Percentiles rank a stretch among this genome's conserved stretches.
phyloP scores from a whole-genome alignment of 2,888 invertebrate species.

The Lithophane semibrunnea region DNA sequence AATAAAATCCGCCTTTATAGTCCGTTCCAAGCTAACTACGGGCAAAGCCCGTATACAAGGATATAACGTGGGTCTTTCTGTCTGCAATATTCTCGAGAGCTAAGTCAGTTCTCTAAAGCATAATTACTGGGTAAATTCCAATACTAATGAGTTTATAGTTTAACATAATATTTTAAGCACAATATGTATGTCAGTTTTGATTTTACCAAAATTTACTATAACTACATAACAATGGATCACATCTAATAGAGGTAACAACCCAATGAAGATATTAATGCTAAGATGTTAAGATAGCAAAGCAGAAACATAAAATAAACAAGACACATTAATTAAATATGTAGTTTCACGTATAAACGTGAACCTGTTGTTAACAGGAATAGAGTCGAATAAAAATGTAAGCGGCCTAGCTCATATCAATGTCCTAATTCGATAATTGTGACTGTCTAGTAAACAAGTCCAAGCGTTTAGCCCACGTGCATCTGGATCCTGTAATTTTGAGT shows the following conservation, averaged over 20 bases:
- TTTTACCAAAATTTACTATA: neutral
- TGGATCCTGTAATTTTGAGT: slow-evolving; percentile 27
- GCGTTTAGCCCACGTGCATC: slow-evolving; percentile 2
- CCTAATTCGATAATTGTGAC: slow-evolving; percentile 12
- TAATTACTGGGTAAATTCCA: slow-evolving; percentile 12
- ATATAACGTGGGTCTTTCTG: neutral
- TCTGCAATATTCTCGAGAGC: slow-evolving; percentile 6
- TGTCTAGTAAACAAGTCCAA: slow-evolving; percentile 14
- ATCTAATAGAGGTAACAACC: neutral
- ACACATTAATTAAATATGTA: too few species aligned
- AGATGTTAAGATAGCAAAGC: neutral
- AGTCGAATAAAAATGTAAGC: neutral
- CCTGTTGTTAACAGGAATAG: neutral
- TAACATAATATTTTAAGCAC: neutral
- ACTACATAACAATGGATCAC: too few species aligned
- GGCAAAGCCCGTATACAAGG: slow-evolving; percentile 23
- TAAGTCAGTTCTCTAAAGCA: neutral
- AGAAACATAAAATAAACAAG: too few species aligned
- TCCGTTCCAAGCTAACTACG: neutral
- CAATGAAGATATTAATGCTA: neutral
- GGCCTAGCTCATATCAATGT: neutral
- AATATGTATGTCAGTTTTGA: neutral
- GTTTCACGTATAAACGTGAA: neutral
- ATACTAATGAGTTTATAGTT: neutral
- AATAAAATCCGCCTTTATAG: neutral